Evolutionary conservation across 2,113 vertebrate species (phyloP).

Genomic region (Scartelaos histophorus): DNA sequence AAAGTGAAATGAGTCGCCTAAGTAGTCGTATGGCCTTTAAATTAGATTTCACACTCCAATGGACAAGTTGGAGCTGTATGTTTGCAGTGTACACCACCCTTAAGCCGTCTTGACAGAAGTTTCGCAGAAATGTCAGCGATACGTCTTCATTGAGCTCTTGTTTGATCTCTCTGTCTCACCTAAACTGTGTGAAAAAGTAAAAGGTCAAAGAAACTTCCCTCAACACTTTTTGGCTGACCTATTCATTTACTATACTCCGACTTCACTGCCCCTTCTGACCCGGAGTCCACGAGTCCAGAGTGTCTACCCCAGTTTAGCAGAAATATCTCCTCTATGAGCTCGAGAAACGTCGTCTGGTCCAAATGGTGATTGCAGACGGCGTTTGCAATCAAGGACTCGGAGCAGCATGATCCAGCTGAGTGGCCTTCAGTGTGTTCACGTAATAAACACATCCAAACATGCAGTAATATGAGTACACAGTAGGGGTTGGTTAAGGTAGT

Average conservation of each 20-base stretch:
- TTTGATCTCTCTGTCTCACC: conserved; percentile 2
- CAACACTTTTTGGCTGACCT: conserved; percentile 8
- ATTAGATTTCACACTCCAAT: too few species aligned
- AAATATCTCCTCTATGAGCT: neutral
- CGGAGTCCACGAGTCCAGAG: neutral
- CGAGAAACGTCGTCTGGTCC: neutral
- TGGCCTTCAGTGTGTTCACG: neutral
- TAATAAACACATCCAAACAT: neutral
- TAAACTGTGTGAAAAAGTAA: neutral
- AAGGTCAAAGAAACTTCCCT: neutral
- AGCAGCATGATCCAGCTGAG: neutral
- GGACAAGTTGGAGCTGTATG: too few species aligned
- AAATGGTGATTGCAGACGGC: neutral
- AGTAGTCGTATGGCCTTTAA: too few species aligned
- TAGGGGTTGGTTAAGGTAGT: too few species aligned
- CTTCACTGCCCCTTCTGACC: neutral
- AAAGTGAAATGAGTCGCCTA: too few species aligned
- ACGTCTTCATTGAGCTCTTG: neutral
- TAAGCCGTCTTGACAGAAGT: neutral
- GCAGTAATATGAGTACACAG: too few species aligned
- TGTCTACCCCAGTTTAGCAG: neutral
- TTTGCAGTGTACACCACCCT: neutral
- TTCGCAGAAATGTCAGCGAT: neutral
- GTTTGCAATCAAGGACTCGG: too few species aligned
- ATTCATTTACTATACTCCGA: neutral